Percentiles rank a stretch among this genome's conserved stretches.
phyloP scores from a whole-genome alignment of 1,140 invertebrate genomes.

The Lerema accius region DNA sequence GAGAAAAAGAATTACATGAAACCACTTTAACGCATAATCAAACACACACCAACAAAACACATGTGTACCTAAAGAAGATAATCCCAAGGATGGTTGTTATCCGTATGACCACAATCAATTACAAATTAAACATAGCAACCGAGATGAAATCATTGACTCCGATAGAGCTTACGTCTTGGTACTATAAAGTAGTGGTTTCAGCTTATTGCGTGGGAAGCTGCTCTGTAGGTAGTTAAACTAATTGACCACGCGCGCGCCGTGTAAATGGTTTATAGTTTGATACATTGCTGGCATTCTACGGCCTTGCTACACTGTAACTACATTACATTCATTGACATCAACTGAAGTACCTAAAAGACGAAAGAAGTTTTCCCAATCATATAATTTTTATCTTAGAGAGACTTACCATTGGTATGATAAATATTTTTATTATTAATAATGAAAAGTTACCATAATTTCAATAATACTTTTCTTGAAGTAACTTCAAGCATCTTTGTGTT shows the following conservation, averaged over 20 bases:
- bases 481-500: too few species aligned
- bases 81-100: too few species aligned
- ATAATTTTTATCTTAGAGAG: too few species aligned
- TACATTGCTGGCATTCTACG: slow-evolving; percentile 37
- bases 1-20: too few species aligned
- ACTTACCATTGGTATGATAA: too few species aligned
- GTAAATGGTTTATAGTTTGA: slow-evolving; percentile 33
- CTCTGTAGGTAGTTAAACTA: slow-evolving; percentile 51
- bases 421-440: too few species aligned
- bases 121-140: slow-evolving; percentile 11
- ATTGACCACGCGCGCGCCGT: slow-evolving; percentile 48
- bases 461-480: too few species aligned
- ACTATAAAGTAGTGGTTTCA: slow-evolving; percentile 43
- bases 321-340: slow-evolving; percentile 28
- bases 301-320: slow-evolving; percentile 39
- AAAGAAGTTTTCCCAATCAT: not conserved
- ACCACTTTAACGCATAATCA: too few species aligned
- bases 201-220: slow-evolving; percentile 63
- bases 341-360: slow-evolving; percentile 3
- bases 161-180: too few species aligned
- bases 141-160: slow-evolving; percentile 38
- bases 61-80: too few species aligned
- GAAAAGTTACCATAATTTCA: too few species aligned
- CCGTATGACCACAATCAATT: not conserved
- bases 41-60: too few species aligned